Conservation (phyloP, 2,888 invertebrate species). For the Ochropleura leucogaster region DNA sequence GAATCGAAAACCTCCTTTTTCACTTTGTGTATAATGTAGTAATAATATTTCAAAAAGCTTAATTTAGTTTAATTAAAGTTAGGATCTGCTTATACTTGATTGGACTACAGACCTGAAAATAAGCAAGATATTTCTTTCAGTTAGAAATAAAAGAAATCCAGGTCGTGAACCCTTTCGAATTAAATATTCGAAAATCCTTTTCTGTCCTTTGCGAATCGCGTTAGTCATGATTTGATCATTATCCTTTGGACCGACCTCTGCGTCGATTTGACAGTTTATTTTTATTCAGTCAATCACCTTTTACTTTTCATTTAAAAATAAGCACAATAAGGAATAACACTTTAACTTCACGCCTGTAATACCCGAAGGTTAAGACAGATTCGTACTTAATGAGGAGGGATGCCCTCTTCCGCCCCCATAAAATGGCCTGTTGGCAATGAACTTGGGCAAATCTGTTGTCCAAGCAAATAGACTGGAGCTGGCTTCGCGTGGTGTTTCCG, state of each 20-base stretch:
- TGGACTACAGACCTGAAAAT: neutral
- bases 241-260: neutral
- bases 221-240: constrained; percentile 36
- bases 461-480: too few relatives aligned
- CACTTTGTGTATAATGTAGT: too few relatives aligned
- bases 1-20: neutral
- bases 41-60: too few relatives aligned
- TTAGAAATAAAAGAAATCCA: constrained; percentile 22
- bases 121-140: neutral
- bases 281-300: neutral
- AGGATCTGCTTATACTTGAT: neutral
- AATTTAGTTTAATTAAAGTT: neutral
- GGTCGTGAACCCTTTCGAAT: constrained; percentile 30
- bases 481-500: too few relatives aligned
- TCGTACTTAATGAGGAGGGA: too few relatives aligned
- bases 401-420: too few relatives aligned
- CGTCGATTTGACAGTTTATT: neutral
- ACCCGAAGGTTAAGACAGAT: too few relatives aligned
- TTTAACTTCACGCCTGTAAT: too few relatives aligned
- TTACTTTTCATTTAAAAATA: constrained; percentile 6
- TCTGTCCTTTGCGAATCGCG: constrained; percentile 16
- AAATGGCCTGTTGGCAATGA: too few relatives aligned
- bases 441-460: too few relatives aligned
- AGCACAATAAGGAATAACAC: too few relatives aligned
- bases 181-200: constrained; percentile 30